Evolutionary conservation across 1,140 invertebrate species (phyloP), one percentile per base, ranked within the genome.

Genomic region (Agrypnia vestita): DNA sequence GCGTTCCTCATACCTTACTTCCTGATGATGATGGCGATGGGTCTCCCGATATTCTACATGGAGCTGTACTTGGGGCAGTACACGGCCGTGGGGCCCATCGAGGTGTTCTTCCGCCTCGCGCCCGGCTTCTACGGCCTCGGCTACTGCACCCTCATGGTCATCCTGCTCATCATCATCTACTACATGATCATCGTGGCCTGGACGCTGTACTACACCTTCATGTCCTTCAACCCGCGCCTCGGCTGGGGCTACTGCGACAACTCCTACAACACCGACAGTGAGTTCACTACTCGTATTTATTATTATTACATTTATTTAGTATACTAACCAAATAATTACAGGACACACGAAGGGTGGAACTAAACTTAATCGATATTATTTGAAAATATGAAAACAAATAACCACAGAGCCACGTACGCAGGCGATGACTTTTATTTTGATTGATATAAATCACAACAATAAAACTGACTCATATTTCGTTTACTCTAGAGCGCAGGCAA

Each of bases 171-270:
- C 35, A 95, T 94, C 61, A 92, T 95, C 8, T 97, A 96, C 85
- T 97, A 96, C 86, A 96, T 95, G 90, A 91, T 96, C 7, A 94
- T 97, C 59, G 92, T 96, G 0, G 91, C 94, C 0, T 96, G 95
- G 95, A 93, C 93, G 0, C 84, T 95, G 35, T 95, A 94, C 85
- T 96, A 96, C 84, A 92, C 94, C 0, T 92, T 94, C 74, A 90
- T 92, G 10, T 95, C 95, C 0, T 93, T 96, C 82, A 90, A 87
- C 12, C 89, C 90, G 0, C 89, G 91, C 3, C 88, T 96, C 21
- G 92, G 91, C 9, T 97, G 95, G 94, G 93, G 92, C 61, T 88
- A 89, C 10, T 95, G 94, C 84, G 69, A 92, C 47, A 94, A 96
- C 83, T 89, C 89, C 1, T 96, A 93, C 88, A 95, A 95, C 84